Evolutionary conservation across 2,888 invertebrate species (phyloP).

Genomic region (Bombylius major): DNA sequence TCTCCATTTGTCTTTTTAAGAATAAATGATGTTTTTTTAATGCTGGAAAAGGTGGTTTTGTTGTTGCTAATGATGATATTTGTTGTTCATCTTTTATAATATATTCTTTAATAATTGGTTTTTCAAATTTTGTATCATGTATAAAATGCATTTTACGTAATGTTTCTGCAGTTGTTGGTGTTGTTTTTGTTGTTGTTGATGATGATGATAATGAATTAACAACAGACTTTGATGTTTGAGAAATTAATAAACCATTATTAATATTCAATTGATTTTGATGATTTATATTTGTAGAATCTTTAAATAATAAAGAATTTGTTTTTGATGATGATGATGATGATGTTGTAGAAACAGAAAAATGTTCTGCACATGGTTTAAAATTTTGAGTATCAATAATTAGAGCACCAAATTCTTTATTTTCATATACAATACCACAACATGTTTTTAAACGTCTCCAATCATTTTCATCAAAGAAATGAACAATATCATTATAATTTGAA

Average conservation of each 20-base stretch:
- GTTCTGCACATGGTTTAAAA: conserved; percentile 28
- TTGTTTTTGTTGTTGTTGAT: neutral
- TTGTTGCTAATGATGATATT: neutral
- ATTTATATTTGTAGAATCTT: too few relatives aligned
- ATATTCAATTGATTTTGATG: neutral
- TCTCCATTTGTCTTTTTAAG: conserved; percentile 33
- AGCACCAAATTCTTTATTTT: conserved; percentile 21
- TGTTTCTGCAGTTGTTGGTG: neutral
- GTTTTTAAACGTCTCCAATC: conserved; percentile 26
- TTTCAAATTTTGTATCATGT: too few relatives aligned
- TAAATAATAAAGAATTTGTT: too few relatives aligned
- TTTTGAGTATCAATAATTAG: conserved; percentile 28
- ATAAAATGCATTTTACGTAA: too few relatives aligned
- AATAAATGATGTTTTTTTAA: conserved; percentile 36
- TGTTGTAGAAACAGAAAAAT: conserved; percentile 11
- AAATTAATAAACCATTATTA: neutral
- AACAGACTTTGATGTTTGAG: neutral
- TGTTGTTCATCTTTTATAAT: neutral
- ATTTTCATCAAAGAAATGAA: conserved; percentile 28
- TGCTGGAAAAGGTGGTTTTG: conserved; percentile 19
- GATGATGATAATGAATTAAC: too few relatives aligned
- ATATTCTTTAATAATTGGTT: too few relatives aligned
- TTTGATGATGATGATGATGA: too few relatives aligned
- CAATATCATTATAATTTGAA: conserved; percentile 21
- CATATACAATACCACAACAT: conserved; percentile 30